These are phyloP conservation scores for Apostichopus parvimensis DNA, from an alignment of 35 echinoderm and acorn worm genomes.

Conservation along the genomic window DNA sequence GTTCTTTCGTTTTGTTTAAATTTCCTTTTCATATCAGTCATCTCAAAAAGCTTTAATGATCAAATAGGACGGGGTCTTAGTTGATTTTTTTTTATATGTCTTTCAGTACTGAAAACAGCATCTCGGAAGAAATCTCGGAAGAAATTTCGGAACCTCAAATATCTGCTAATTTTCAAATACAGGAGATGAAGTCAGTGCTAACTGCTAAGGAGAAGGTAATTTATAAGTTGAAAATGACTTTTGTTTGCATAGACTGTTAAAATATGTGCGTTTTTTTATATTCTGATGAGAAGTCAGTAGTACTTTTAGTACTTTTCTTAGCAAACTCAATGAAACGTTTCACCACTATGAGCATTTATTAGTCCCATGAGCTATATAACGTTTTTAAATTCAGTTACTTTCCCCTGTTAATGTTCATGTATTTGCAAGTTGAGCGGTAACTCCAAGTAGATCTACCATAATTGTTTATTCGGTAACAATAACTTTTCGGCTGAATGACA, in stretches of 20 bases:
- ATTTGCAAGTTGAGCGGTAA: too few relatives aligned
- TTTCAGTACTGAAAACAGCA: conserved; percentile 1
- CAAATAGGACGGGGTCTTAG: neutral
- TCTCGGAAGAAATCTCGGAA: too few relatives aligned
- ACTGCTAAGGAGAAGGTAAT: conserved; percentile 14
- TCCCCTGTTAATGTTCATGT: too few relatives aligned
- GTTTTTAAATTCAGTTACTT: too few relatives aligned
- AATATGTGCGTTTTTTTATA: neutral
- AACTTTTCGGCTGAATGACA: too few relatives aligned
- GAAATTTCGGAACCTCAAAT: neutral
- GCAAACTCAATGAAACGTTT: neutral
- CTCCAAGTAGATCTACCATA: too few relatives aligned
- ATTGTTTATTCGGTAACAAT: too few relatives aligned
- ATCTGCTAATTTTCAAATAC: neutral
- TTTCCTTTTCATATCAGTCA: neutral
- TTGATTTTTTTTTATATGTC: neutral
- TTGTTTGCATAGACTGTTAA: neutral
- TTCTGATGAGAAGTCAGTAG: neutral
- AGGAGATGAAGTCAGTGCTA: conserved; percentile 36
- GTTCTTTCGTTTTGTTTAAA: neutral
- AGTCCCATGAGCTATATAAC: neutral
- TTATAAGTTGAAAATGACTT: neutral
- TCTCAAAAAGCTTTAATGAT: neutral
- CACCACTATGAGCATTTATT: neutral
- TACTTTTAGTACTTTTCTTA: neutral